Evolutionary conservation across 2,113 vertebrate genomes (phyloP).

Genomic region (Notothenia coriiceps): DNA sequence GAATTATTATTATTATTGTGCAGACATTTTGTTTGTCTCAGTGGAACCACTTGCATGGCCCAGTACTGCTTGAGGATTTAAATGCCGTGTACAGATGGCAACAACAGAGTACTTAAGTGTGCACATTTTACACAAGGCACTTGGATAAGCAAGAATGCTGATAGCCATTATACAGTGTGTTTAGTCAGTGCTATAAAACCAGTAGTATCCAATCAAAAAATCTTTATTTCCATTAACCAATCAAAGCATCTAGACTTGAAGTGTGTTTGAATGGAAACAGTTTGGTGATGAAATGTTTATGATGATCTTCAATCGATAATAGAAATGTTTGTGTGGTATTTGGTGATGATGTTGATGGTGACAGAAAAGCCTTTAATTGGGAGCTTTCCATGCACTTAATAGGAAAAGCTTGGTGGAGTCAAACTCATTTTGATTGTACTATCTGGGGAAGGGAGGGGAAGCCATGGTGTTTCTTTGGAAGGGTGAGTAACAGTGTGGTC

Average conservation of each 20-base stretch:
- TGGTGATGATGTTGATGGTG: slow-evolving; percentile 33
- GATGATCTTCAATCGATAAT: slow-evolving; percentile 14
- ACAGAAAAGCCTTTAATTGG: slow-evolving; percentile 60
- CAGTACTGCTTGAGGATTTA: slow-evolving; percentile 24
- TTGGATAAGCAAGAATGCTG: neutral
- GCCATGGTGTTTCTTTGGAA: slow-evolving; percentile 41
- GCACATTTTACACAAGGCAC: slow-evolving; percentile 22
- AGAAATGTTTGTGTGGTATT: slow-evolving; percentile 21
- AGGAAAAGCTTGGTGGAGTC: slow-evolving; percentile 68
- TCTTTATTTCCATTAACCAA: slow-evolving; percentile 28
- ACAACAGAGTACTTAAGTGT: slow-evolving; percentile 24
- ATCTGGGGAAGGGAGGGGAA: slow-evolving; percentile 45
- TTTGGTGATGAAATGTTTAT: slow-evolving; percentile 25
- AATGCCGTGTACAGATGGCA: slow-evolving; percentile 25
- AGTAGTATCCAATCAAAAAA: slow-evolving; percentile 35
- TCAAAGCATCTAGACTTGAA: slow-evolving; percentile 31
- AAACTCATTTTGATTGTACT: slow-evolving; percentile 71
- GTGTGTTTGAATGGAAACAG: slow-evolving; percentile 37
- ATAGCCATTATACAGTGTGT: slow-evolving; percentile 7
- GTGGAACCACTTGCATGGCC: slow-evolving; percentile 40
- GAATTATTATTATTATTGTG: slow-evolving; percentile 29
- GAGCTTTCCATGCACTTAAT: slow-evolving; percentile 61
- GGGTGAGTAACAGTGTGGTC: slow-evolving; percentile 29
- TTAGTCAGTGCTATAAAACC: slow-evolving; percentile 12
- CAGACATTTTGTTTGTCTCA: slow-evolving; percentile 28